phyloP scores from a whole-genome alignment of 2,113 vertebrate species.

The Sorex araneus region DNA sequence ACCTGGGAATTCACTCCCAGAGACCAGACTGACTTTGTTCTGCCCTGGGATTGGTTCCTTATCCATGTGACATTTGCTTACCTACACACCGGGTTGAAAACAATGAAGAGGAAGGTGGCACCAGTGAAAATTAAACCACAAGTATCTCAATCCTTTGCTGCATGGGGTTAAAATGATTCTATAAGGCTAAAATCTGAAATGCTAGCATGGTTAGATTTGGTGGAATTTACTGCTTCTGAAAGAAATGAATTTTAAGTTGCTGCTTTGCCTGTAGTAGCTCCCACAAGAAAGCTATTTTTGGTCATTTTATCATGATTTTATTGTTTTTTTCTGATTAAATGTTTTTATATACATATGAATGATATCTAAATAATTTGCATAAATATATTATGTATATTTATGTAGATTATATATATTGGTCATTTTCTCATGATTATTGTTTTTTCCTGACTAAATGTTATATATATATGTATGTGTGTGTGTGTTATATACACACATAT shows the following conservation, averaged over 20 bases:
- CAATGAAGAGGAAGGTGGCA: not conserved
- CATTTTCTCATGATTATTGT: too few species aligned
- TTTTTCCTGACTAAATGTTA: too few species aligned
- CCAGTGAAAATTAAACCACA: not conserved
- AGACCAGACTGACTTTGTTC: not conserved
- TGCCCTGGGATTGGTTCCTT: not conserved
- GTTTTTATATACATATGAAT: too few species aligned
- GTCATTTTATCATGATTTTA: slow-evolving; percentile 4
- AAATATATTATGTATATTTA: too few species aligned
- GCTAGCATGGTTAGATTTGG: too few species aligned
- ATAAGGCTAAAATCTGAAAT: too few species aligned
- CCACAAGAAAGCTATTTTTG: not conserved
- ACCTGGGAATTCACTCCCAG: not conserved
- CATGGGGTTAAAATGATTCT: too few species aligned
- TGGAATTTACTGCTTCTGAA: too few species aligned
- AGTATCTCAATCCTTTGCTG: not conserved
- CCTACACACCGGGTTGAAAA: not conserved
- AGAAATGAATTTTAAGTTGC: not conserved
- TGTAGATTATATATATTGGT: too few species aligned
- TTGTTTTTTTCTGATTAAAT: not conserved
- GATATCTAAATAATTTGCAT: not conserved
- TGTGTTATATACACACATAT: too few species aligned
- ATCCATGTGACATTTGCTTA: not conserved
- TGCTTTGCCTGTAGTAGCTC: not conserved
- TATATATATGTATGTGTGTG: too few species aligned